Conservation (phyloP, 2,113 vertebrate genomes). For the Poeciliopsis prolifica region DNA sequence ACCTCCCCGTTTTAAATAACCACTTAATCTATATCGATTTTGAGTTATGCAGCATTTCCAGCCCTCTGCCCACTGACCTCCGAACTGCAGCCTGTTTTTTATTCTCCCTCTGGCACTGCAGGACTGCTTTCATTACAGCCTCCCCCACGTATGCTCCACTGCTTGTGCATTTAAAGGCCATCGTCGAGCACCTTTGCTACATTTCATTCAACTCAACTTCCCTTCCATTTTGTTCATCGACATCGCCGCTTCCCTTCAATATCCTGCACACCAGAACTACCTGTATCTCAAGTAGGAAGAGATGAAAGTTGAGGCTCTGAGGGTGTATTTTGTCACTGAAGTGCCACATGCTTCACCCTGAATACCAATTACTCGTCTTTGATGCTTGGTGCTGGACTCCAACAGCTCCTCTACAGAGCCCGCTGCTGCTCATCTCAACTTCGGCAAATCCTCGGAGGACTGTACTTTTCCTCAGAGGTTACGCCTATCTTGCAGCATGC, state of each 20-base stretch:
- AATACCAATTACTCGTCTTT: conserved; percentile 71
- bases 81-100: conserved; percentile 51
- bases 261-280: conserved; percentile 56
- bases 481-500: conserved; percentile 55
- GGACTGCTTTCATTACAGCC: conserved; percentile 62
- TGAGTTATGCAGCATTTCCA: conserved; percentile 55
- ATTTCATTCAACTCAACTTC: conserved; percentile 55
- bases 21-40: conserved; percentile 76
- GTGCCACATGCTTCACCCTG: conserved; percentile 49
- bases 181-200: conserved; percentile 47
- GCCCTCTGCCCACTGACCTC: conserved; percentile 53
- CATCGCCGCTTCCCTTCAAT: conserved; percentile 38
- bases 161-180: conserved; percentile 52
- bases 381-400: conserved; percentile 61
- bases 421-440: conserved; percentile 61
- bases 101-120: conserved; percentile 50
- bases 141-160: conserved; percentile 29
- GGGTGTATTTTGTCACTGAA: conserved; percentile 68
- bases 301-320: conserved; percentile 66
- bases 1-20: conserved; percentile 62
- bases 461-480: conserved; percentile 57
- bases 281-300: conserved; percentile 65
- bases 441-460: conserved; percentile 53
- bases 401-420: conserved; percentile 28
- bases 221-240: conserved; percentile 58